Percentiles rank a stretch among this genome's conserved stretches.
Conservation (phyloP, 2,797 vertebrate genomes). For the Todus mexicanus region DNA sequence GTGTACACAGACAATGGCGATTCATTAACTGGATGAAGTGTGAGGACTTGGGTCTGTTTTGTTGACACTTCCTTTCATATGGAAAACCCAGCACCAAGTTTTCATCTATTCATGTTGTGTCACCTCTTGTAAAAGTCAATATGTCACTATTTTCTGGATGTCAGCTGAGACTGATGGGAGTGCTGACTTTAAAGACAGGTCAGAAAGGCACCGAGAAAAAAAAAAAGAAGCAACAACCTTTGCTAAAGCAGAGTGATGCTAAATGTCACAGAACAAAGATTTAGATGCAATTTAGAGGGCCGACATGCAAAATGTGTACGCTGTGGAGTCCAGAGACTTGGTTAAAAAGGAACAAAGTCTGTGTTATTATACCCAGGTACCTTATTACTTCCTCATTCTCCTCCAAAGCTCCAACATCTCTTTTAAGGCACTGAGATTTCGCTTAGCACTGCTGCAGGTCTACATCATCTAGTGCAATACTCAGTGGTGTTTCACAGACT, state of each 20-base stretch:
- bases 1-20: not conserved
- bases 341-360: not conserved
- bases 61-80: slow-evolving; percentile 67
- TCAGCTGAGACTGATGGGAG: slow-evolving; percentile 68
- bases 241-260: slow-evolving; percentile 44
- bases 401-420: not conserved
- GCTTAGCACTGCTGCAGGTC: not conserved
- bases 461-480: not conserved
- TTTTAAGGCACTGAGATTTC: not conserved
- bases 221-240: slow-evolving; percentile 56
- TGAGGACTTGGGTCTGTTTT: slow-evolving; percentile 17
- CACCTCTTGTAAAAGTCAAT: slow-evolving; percentile 72
- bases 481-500: not conserved
- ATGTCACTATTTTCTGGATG: slow-evolving; percentile 65
- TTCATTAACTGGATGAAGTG: slow-evolving; percentile 4
- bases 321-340: not conserved
- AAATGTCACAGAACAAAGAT: slow-evolving; percentile 74
- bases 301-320: slow-evolving; percentile 49
- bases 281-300: slow-evolving; percentile 44
- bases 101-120: slow-evolving; percentile 57
- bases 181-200: slow-evolving; percentile 72
- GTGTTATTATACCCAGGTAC: not conserved
- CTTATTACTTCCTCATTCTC: not conserved
- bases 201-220: slow-evolving; percentile 51
- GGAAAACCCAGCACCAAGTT: slow-evolving; percentile 47